Conservation (phyloP, 37 sponge, comb jelly and placozoan species). For the Aphrocallistes beatrix region DNA sequence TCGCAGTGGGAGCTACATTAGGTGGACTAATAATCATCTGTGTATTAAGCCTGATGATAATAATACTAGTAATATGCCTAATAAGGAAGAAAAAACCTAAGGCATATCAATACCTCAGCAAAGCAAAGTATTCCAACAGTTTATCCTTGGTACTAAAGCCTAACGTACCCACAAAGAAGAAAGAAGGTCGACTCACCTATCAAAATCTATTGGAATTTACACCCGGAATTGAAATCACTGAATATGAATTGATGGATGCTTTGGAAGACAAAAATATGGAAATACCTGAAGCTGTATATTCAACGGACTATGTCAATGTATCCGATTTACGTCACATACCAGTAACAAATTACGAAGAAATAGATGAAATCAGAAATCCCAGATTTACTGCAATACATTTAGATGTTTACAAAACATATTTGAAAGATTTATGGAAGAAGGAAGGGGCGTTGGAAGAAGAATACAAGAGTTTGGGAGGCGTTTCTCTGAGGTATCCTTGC, state of each 20-base stretch:
- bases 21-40: not conserved
- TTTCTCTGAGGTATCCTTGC: not conserved
- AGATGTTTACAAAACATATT: not conserved
- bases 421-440: not conserved
- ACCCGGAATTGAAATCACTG: not conserved
- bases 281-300: not conserved
- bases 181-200: not conserved
- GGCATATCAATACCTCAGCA: not conserved
- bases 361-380: not conserved
- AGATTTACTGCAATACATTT: not conserved
- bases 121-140: slow-evolving; percentile 11
- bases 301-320: not conserved
- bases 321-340: not conserved
- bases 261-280: not conserved
- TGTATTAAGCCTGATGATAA: not conserved
- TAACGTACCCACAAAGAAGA: not conserved
- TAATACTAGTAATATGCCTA: not conserved
- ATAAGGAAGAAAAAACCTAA: not conserved
- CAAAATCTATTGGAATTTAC: not conserved
- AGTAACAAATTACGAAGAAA: not conserved
- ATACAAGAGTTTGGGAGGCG: not conserved
- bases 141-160: not conserved
- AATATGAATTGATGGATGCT: not conserved
- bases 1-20: not conserved
- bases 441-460: not conserved